phyloP scores from a whole-genome alignment of 2,797 vertebrate genomes.

The Chrysocyon brachyurus region DNA sequence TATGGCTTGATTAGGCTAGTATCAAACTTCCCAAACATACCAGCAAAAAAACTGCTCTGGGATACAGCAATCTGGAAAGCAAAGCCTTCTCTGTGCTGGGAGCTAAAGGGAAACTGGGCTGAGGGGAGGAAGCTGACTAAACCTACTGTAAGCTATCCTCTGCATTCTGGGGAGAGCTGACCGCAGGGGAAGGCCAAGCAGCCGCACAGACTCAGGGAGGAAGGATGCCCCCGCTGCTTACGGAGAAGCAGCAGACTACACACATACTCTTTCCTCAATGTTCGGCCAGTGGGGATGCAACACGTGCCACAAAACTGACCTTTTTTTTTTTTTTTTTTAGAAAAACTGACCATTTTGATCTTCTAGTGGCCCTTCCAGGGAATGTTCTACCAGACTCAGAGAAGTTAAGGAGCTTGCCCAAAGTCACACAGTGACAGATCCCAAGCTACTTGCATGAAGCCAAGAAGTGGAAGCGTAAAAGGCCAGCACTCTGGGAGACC shows the following conservation, averaged over 20 bases:
- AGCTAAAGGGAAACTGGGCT: not conserved
- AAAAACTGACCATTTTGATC: not conserved
- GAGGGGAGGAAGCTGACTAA: not conserved
- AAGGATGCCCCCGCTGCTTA: not conserved
- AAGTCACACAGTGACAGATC: slow-evolving; percentile 1
- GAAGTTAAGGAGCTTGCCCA: slow-evolving; percentile 18
- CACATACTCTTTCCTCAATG: not conserved
- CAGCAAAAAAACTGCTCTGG: not conserved
- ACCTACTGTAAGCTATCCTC: not conserved
- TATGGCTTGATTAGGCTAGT: not conserved
- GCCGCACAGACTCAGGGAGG: not conserved
- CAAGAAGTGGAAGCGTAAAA: not conserved
- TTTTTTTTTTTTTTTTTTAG: no score
- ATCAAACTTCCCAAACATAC: not conserved
- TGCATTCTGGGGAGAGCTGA: not conserved
- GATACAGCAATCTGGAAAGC: not conserved
- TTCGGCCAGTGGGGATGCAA: accelerated
- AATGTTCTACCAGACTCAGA: not conserved
- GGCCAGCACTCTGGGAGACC: not conserved
- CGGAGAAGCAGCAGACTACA: accelerated
- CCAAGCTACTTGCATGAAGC: not conserved
- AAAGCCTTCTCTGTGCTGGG: not conserved
- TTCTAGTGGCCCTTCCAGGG: not conserved
- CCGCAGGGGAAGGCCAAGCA: not conserved
- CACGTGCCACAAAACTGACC: accelerated